These are phyloP conservation scores for Pseudochirops cupreus DNA, from an alignment of 2,797 vertebrate species.

Conservation along the genomic window DNA sequence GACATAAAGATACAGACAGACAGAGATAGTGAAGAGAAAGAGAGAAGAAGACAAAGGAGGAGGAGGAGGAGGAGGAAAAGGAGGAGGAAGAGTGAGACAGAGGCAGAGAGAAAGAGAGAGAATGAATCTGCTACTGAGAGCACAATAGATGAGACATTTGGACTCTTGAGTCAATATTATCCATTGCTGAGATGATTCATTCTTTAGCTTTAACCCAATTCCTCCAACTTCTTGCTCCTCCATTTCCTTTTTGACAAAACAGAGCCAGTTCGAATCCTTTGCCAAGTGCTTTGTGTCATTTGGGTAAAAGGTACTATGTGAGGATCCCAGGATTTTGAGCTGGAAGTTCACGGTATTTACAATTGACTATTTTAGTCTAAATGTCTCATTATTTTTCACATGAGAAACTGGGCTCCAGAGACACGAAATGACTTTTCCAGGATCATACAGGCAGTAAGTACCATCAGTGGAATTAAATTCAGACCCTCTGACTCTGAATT, in stretches of 20 bases:
- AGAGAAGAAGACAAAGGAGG: neutral
- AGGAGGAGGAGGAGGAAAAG: neutral
- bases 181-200: neutral
- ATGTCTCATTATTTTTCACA: neutral
- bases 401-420: neutral
- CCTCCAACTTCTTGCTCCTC: neutral
- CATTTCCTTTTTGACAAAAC: conserved; percentile 48
- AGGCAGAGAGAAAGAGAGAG: neutral
- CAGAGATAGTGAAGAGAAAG: neutral
- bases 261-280: conserved; percentile 32
- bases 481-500: neutral
- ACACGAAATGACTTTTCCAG: neutral
- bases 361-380: neutral
- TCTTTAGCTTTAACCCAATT: neutral
- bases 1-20: neutral
- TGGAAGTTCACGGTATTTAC: neutral
- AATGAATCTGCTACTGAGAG: neutral
- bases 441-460: neutral
- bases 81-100: neutral
- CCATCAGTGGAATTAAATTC: neutral
- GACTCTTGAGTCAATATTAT: neutral
- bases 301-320: conserved; percentile 42
- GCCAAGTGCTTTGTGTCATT: conserved; percentile 37
- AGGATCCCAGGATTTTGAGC: neutral
- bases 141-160: neutral